Conservation (phyloP, 2,888 invertebrate genomes). For the Diplolepis rosae region DNA sequence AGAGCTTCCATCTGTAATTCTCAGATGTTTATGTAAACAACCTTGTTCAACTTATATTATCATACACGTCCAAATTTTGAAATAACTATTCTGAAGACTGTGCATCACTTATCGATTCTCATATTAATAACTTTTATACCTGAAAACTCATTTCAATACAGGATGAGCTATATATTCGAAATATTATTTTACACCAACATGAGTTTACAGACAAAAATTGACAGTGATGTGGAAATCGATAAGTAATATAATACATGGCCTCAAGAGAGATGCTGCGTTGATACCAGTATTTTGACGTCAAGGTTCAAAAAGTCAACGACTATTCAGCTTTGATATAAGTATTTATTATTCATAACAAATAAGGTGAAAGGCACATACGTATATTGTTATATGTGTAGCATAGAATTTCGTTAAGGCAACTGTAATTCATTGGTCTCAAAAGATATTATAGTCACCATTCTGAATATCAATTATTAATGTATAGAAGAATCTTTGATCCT, state of each 20-base stretch:
- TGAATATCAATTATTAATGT: background rate
- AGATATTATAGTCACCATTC: background rate
- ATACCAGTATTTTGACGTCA: conserved; percentile 7
- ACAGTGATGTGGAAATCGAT: no score
- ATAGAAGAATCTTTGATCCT: background rate
- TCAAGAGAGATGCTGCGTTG: background rate
- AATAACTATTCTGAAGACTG: no score
- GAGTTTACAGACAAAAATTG: no score
- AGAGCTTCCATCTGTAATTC: background rate
- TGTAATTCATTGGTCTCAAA: background rate
- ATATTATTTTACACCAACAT: no score
- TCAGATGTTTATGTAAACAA: conserved; percentile 4
- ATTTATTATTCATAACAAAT: conserved; percentile 22
- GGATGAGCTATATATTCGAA: no score
- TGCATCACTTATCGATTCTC: no score
- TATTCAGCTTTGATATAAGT: background rate
- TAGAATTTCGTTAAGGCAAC: no score
- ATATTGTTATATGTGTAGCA: no score
- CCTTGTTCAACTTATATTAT: conserved; percentile 8
- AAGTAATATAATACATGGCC: no score
- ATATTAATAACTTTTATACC: no score
- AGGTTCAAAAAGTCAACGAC: background rate
- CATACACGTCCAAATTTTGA: conserved; percentile 14
- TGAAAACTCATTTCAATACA: no score
- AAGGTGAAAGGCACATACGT: background rate